phyloP scores from a whole-genome alignment of 1,140 invertebrate species.

The Oedothorax gibbosus region DNA sequence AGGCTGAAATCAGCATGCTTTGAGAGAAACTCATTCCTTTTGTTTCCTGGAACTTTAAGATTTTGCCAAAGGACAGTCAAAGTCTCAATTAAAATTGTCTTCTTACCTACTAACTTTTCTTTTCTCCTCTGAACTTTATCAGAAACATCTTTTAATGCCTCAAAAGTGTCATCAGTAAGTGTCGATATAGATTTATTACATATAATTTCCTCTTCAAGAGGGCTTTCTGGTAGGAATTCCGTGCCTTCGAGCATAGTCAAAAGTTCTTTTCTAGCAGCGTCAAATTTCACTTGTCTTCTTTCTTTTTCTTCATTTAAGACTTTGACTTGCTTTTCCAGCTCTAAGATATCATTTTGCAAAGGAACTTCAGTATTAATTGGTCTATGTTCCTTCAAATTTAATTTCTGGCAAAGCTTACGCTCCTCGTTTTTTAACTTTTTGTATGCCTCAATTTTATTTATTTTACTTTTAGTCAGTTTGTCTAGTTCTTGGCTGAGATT shows the following conservation, averaged over 20 bases:
- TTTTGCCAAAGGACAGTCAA: constrained; percentile 75
- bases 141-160: constrained; percentile 41
- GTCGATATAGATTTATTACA: not conserved
- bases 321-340: constrained; percentile 35
- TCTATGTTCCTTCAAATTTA: not conserved
- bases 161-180: constrained; percentile 42
- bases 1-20: constrained; percentile 71
- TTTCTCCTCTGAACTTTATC: constrained; percentile 23
- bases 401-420: constrained; percentile 11
- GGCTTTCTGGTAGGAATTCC: constrained; percentile 47
- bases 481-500: constrained; percentile 24
- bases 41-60: constrained; percentile 73
- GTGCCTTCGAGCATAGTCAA: constrained; percentile 47
- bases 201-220: constrained; percentile 57
- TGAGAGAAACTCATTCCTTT: constrained; percentile 71
- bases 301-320: constrained; percentile 44
- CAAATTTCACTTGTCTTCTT: constrained; percentile 11
- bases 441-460: constrained; percentile 18
- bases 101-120: constrained; percentile 27
- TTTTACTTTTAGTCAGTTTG: constrained; percentile 29
- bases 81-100: constrained; percentile 68
- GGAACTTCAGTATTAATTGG: constrained; percentile 26
- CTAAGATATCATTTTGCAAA: constrained; percentile 22
- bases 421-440: constrained; percentile 26
- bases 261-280: constrained; percentile 30